A percentile compares a stretch with the other conserved stretches of the same genome.
Evolutionary conservation across 1,140 invertebrate species (phyloP).

Genomic region (Stratiolaelaps scimitus): DNA sequence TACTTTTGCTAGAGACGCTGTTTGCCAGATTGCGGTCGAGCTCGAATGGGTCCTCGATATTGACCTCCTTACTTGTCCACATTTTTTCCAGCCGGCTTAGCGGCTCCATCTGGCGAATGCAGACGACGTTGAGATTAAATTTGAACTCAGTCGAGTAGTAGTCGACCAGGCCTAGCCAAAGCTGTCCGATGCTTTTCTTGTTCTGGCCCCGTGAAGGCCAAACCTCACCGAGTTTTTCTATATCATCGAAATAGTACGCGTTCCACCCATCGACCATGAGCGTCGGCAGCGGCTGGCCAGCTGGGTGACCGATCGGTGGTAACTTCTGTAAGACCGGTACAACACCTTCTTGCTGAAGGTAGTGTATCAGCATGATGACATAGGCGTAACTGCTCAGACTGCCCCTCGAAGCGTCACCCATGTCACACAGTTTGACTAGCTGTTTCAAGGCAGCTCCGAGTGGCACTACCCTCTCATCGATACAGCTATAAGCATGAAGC

Average conservation of each 20-base stretch:
- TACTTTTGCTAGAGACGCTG: slow-evolving; percentile 49
- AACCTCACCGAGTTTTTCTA: slow-evolving; percentile 40
- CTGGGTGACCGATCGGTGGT: slow-evolving; percentile 18
- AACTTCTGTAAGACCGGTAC: slow-evolving; percentile 50
- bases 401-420: slow-evolving; percentile 51
- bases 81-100: slow-evolving; percentile 48
- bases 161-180: slow-evolving; percentile 48
- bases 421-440: slow-evolving; percentile 51
- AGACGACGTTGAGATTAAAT: slow-evolving; percentile 47
- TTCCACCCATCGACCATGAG: slow-evolving; percentile 42
- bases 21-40: slow-evolving; percentile 49
- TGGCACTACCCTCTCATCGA: slow-evolving; percentile 47
- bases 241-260: slow-evolving; percentile 43
- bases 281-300: slow-evolving; percentile 35
- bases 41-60: slow-evolving; percentile 55
- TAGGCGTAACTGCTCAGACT: slow-evolving; percentile 46
- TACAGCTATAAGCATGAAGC: slow-evolving; percentile 45
- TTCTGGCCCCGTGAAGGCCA: slow-evolving; percentile 46
- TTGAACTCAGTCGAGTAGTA: slow-evolving; percentile 51
- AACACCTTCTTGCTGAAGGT: slow-evolving; percentile 47
- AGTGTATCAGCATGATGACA: slow-evolving; percentile 50
- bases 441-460: slow-evolving; percentile 50
- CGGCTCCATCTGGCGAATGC: slow-evolving; percentile 44
- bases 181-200: slow-evolving; percentile 43
- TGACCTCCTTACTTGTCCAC: slow-evolving; percentile 48